Conservation (phyloP, 2,888 invertebrate genomes). For the Microctonus hyperodae region DNA sequence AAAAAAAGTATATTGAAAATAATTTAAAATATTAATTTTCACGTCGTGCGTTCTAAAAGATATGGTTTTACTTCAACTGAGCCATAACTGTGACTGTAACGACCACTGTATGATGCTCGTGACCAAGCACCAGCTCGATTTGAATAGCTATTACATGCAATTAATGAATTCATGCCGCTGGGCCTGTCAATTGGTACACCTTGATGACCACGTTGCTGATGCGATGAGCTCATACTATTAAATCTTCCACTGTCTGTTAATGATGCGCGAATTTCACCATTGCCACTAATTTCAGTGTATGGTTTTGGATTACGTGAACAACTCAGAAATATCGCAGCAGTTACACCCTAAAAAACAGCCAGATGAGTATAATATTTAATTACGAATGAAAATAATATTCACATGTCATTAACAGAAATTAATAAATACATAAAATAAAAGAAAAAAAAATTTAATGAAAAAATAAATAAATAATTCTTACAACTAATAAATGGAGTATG, state of each 20-base stretch:
- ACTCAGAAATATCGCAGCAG: constrained; percentile 59
- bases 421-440: too few relatives aligned
- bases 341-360: constrained; percentile 52
- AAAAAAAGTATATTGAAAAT: not conserved
- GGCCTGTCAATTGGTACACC: constrained; percentile 72
- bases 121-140: constrained; percentile 69
- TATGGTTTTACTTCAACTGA: constrained; percentile 61
- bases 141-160: constrained; percentile 80
- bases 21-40: constrained; percentile 37
- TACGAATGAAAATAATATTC: too few relatives aligned
- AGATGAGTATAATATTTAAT: not conserved
- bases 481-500: constrained; percentile 71
- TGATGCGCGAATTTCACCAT: constrained; percentile 53
- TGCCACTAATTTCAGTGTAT: constrained; percentile 58
- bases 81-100: constrained; percentile 68
- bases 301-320: constrained; percentile 55
- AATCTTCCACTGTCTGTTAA: constrained; percentile 53
- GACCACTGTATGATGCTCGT: constrained; percentile 64
- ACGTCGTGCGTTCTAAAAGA: constrained; percentile 57
- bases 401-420: too few relatives aligned
- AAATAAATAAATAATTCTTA: constrained; percentile 58
- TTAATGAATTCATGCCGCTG: constrained; percentile 76
- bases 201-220: constrained; percentile 69
- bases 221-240: constrained; percentile 63
- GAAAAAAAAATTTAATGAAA: too few relatives aligned